phyloP scores from a whole-genome alignment of 2,888 invertebrate species.

The Hipparchia semele region DNA sequence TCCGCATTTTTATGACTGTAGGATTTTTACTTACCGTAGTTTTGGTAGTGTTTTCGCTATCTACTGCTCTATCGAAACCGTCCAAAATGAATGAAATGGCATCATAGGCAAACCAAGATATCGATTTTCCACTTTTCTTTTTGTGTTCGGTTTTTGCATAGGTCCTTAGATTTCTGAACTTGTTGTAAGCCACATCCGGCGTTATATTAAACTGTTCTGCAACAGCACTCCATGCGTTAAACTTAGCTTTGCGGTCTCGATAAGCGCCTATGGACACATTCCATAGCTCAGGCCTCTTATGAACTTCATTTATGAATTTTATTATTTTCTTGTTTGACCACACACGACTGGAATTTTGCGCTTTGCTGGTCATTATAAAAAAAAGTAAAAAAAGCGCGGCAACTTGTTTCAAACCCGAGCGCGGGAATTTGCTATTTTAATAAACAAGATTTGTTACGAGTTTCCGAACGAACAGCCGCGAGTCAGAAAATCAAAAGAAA shows the following conservation, averaged over 20 bases:
- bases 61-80: neutral
- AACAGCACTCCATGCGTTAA: constrained; percentile 1
- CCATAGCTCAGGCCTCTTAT: constrained; percentile 12
- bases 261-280: constrained; percentile 5
- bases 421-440: constrained; percentile 1
- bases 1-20: too few species aligned
- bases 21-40: neutral
- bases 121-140: constrained; percentile 2
- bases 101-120: constrained; percentile 15
- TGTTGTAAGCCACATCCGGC: constrained; percentile 12
- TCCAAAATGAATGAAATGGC: constrained; percentile 12
- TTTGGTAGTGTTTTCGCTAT: neutral
- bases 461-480: neutral
- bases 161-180: constrained; percentile 18
- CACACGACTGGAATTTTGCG: neutral
- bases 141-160: constrained; percentile 13
- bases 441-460: neutral
- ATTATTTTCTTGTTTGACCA: constrained; percentile 20
- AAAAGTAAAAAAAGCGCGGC: neutral
- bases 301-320: constrained; percentile 16
- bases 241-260: constrained; percentile 10
- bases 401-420: neutral
- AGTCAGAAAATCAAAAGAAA: neutral
- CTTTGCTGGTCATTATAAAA: neutral
- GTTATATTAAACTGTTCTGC: constrained; percentile 13